Conservation (phyloP, 2,888 invertebrate genomes). For the Gari tellinella region DNA sequence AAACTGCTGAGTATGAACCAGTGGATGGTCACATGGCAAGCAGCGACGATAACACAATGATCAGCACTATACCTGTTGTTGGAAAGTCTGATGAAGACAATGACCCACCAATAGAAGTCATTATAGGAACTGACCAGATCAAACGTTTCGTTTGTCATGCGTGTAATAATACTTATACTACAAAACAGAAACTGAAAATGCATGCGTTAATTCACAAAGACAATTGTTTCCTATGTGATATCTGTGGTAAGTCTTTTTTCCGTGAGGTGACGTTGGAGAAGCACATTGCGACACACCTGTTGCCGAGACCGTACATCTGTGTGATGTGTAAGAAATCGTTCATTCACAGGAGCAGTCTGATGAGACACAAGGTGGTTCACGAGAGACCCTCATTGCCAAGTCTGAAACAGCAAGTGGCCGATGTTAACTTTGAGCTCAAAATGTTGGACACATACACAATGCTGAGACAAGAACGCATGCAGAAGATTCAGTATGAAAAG, state of each 20-base stretch:
- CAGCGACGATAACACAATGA: background rate
- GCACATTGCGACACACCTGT: conserved; percentile 51
- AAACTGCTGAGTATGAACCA: background rate
- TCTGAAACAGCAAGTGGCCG: conserved; percentile 45
- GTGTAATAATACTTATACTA: conserved; percentile 59
- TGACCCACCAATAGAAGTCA: conserved; percentile 47
- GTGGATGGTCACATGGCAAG: background rate
- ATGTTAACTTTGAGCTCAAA: conserved; percentile 53
- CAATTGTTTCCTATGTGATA: conserved; percentile 57
- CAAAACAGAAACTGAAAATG: conserved; percentile 55
- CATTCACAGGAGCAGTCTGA: conserved; percentile 56
- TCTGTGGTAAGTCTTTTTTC: conserved; percentile 60
- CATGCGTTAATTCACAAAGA: conserved; percentile 58
- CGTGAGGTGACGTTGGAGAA: conserved; percentile 46
- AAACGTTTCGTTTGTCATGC: conserved; percentile 58
- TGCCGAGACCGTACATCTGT: conserved; percentile 53
- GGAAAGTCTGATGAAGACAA: background rate
- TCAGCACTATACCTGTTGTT: too few relatives aligned
- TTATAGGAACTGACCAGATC: conserved; percentile 43
- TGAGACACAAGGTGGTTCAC: conserved; percentile 51
- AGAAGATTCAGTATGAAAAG: conserved; percentile 32
- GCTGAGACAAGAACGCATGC: conserved; percentile 46
- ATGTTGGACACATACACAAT: conserved; percentile 56
- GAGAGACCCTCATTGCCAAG: conserved; percentile 30
- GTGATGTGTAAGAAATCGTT: conserved; percentile 45